Conservation (phyloP, 2,888 invertebrate species). For the Punctoribates punctum region DNA sequence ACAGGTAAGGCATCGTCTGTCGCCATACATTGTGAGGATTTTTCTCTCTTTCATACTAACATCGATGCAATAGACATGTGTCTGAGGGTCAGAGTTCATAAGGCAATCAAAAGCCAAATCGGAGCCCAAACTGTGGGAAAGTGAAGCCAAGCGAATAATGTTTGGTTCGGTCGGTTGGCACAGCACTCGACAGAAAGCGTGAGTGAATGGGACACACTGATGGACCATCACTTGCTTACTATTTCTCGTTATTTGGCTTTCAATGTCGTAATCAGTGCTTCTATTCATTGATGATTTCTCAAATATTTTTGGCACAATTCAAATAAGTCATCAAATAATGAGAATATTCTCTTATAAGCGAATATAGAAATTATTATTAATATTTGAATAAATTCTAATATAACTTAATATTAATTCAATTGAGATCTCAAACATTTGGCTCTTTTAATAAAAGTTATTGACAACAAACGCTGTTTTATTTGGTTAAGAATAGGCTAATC, state of each 20-base stretch:
- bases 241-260: background rate
- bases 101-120: slow-evolving; percentile 5
- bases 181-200: background rate
- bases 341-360: too few species aligned
- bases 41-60: background rate
- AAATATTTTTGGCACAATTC: too few species aligned
- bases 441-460: too few species aligned
- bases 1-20: background rate
- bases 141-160: slow-evolving; percentile 26
- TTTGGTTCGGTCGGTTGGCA: background rate
- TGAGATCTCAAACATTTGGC: too few species aligned
- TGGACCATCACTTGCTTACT: background rate
- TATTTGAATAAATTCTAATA: too few species aligned
- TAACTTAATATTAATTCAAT: too few species aligned
- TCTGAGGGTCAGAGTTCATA: slow-evolving; percentile 18
- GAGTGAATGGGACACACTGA: background rate
- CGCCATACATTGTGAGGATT: background rate
- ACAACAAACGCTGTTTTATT: too few species aligned
- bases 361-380: too few species aligned
- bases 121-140: slow-evolving; percentile 10
- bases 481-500: too few species aligned
- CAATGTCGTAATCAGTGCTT: background rate
- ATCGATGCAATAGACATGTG: slow-evolving; percentile 24
- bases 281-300: background rate
- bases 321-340: too few species aligned